phyloP scores from a whole-genome alignment of 35 echinoderm and acorn worm genomes.

The Apostichopus californicus region DNA sequence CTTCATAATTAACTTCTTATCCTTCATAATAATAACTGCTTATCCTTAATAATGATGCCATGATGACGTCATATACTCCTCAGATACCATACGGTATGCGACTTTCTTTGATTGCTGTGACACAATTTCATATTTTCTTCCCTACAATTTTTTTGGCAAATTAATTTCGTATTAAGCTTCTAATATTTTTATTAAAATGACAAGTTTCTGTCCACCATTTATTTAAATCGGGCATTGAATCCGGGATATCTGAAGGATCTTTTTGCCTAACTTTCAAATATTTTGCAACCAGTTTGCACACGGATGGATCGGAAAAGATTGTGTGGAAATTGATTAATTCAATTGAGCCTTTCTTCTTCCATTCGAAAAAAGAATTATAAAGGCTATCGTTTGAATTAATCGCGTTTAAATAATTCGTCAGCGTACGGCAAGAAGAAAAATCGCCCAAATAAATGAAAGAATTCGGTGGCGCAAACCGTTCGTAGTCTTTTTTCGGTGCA shows the following conservation, averaged over 20 bases:
- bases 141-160: not conserved
- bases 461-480: slow-evolving; percentile 58
- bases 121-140: too few species aligned
- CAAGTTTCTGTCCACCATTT: slow-evolving; percentile 67
- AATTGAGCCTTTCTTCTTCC: slow-evolving; percentile 47
- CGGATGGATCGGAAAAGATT: slow-evolving; percentile 32
- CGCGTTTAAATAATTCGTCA: slow-evolving; percentile 53
- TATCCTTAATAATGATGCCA: too few species aligned
- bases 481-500: slow-evolving; percentile 63
- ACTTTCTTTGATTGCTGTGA: too few species aligned
- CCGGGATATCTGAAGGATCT: slow-evolving; percentile 41
- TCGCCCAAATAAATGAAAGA: slow-evolving; percentile 79
- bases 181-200: slow-evolving; percentile 14
- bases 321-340: slow-evolving; percentile 33
- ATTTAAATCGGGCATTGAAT: slow-evolving; percentile 48
- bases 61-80: too few species aligned
- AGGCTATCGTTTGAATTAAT: slow-evolving; percentile 68
- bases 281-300: slow-evolving; percentile 39
- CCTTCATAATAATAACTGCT: too few species aligned
- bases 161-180: not conserved
- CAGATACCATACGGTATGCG: too few species aligned
- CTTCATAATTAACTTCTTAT: too few species aligned
- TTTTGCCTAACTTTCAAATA: slow-evolving; percentile 48
- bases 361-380: slow-evolving; percentile 71
- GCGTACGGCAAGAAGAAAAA: slow-evolving; percentile 9